A percentile compares a stretch with the other conserved stretches of the same genome.
Conservation (phyloP, 2,888 invertebrate genomes). For the Andrena dorsata region DNA sequence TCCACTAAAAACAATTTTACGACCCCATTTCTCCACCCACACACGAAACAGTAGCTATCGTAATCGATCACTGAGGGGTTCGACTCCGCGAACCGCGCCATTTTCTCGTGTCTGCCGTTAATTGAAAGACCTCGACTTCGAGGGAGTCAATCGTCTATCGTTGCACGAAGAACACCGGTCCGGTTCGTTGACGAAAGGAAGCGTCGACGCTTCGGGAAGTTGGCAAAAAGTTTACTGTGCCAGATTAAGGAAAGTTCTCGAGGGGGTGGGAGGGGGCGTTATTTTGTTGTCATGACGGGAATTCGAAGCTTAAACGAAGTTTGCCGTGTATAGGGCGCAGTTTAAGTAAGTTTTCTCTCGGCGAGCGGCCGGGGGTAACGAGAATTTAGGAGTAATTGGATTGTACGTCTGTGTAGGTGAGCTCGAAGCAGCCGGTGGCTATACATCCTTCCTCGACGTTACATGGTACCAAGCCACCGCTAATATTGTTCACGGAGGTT, state of each 20-base stretch:
- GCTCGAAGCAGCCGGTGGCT: constrained; percentile 89
- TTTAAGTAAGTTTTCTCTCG: constrained; percentile 54
- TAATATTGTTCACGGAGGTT: constrained; percentile 94
- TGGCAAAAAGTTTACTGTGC: constrained; percentile 26
- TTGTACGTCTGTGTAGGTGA: constrained; percentile 85
- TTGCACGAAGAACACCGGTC: background rate
- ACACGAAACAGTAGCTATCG: too few relatives aligned
- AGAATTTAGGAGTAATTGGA: constrained; percentile 60
- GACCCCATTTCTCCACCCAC: too few relatives aligned
- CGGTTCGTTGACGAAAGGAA: constrained; percentile 12
- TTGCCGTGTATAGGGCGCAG: constrained; percentile 43
- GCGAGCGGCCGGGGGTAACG: constrained; percentile 39
- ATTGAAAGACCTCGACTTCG: background rate
- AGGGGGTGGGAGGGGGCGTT: background rate
- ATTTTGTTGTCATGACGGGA: constrained; percentile 45
- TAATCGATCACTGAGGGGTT: too few relatives aligned
- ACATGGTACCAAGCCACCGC: constrained; percentile 90
- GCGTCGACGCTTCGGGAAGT: background rate
- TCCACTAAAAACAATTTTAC: too few relatives aligned
- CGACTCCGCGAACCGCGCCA: too few relatives aligned
- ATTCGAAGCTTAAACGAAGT: constrained; percentile 56
- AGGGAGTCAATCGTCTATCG: background rate
- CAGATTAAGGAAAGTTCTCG: constrained; percentile 33
- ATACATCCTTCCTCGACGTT: constrained; percentile 95
- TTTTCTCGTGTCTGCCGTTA: background rate